Percentiles rank a stretch among this genome's conserved stretches.
These are phyloP conservation scores for Varecia variegata DNA, from an alignment of 2,797 vertebrate genomes.

Conservation along the genomic window DNA sequence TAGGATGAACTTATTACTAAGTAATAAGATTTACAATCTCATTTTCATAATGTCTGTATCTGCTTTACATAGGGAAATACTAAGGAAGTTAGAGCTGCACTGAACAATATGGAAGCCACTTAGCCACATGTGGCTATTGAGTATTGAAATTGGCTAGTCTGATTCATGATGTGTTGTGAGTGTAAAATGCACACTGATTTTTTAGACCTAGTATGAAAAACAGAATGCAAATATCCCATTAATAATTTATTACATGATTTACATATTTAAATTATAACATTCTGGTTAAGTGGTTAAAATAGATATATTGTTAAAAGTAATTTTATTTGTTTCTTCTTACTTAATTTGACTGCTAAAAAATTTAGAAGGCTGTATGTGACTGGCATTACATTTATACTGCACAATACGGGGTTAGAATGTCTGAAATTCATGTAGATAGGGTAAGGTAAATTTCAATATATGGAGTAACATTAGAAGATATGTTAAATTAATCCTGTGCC, in stretches of 20 bases:
- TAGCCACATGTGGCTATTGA: neutral
- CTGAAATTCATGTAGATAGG: neutral
- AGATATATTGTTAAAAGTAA: neutral
- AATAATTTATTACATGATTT: neutral
- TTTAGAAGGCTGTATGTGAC: neutral
- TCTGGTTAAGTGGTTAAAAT: neutral
- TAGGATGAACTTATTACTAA: neutral
- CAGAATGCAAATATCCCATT: neutral
- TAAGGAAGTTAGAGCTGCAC: rapidly evolving
- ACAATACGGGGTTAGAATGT: neutral
- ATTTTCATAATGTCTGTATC: neutral
- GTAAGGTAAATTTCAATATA: neutral
- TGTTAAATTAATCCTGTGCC: neutral
- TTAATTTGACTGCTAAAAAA: neutral
- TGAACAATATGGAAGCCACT: neutral
- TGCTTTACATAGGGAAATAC: neutral
- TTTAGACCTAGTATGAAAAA: neutral
- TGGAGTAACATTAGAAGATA: neutral
- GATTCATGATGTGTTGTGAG: neutral
- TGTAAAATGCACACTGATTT: neutral
- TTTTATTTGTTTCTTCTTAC: neutral
- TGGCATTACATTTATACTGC: neutral
- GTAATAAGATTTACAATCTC: neutral
- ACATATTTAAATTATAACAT: neutral
- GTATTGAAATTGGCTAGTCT: neutral